Conservation (phyloP, 2,888 invertebrate species). For the Leptothorax acervorum region DNA sequence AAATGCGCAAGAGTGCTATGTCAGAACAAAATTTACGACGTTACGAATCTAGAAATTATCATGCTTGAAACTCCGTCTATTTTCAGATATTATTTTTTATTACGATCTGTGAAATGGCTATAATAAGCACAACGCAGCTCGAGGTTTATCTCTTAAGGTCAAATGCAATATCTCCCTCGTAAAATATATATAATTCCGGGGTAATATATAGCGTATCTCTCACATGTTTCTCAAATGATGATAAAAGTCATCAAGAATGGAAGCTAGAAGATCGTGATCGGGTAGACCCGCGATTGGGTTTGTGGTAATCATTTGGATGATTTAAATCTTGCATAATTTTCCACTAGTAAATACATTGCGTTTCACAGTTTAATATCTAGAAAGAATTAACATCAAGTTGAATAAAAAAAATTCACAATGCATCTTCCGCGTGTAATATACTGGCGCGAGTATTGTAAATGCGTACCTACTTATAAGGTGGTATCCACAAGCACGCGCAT, state of each 20-base stretch:
- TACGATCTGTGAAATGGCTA: not conserved
- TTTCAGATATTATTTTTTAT: slow-evolving; percentile 15
- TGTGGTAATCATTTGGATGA: not conserved
- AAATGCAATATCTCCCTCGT: slow-evolving; percentile 2
- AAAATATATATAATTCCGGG: not conserved
- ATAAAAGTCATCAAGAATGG: not conserved
- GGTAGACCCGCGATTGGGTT: not conserved
- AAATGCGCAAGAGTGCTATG: slow-evolving; percentile 40
- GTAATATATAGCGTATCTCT: not conserved
- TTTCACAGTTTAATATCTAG: not conserved
- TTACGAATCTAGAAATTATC: slow-evolving; percentile 18
- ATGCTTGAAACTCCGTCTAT: not conserved
- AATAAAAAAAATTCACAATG: not conserved
- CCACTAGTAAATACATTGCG: not conserved
- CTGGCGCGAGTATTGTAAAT: not conserved
- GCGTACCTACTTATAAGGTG: not conserved
- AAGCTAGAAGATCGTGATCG: not conserved
- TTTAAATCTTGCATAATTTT: not conserved
- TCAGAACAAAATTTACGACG: slow-evolving; percentile 24
- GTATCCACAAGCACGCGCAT: slow-evolving; percentile 1
- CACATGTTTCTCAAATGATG: not conserved
- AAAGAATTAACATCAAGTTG: not conserved
- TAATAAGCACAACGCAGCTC: not conserved
- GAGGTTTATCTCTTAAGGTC: slow-evolving; percentile 40
- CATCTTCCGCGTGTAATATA: not conserved